These are phyloP conservation scores for Agapornis roseicollis DNA, from an alignment of 2,113 vertebrate genomes.

Conservation along the genomic window DNA sequence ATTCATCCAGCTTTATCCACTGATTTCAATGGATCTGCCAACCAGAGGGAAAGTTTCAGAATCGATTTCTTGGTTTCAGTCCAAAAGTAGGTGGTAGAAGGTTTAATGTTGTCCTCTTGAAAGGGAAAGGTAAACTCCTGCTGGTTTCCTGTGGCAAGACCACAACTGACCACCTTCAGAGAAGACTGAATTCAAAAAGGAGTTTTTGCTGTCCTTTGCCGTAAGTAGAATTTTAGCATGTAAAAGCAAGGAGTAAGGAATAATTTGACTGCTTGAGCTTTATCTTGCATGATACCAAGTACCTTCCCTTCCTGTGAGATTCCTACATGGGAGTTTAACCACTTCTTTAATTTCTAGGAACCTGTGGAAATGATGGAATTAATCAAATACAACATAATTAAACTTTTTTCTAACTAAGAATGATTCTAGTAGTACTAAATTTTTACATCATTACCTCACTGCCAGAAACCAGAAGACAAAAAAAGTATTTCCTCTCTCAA, in stretches of 20 bases:
- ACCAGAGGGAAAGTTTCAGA: neutral
- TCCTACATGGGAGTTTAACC: neutral
- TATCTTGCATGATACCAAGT: neutral
- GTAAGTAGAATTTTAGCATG: neutral
- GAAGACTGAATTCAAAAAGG: neutral
- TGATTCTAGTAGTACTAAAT: neutral
- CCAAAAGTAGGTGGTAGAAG: neutral
- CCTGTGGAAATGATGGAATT: constrained; percentile 6
- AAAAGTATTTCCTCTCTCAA: neutral
- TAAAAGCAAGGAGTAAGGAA: neutral
- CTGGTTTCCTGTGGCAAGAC: neutral
- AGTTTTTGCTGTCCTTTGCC: neutral
- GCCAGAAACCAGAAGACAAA: neutral
- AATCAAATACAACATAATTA: constrained; percentile 54
- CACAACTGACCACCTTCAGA: neutral
- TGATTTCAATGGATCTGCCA: neutral
- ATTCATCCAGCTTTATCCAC: neutral
- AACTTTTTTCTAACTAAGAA: constrained; percentile 42
- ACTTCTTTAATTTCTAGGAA: constrained; percentile 53
- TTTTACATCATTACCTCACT: neutral
- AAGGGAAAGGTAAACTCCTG: neutral
- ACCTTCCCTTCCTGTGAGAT: neutral
- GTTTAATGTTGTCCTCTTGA: fast-evolving
- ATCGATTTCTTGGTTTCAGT: neutral
- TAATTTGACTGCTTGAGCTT: neutral